Evolutionary conservation across 2,797 vertebrate genomes (phyloP), one percentile per base, ranked within the genome.

Genomic region (Gambelia wislizenii): DNA sequence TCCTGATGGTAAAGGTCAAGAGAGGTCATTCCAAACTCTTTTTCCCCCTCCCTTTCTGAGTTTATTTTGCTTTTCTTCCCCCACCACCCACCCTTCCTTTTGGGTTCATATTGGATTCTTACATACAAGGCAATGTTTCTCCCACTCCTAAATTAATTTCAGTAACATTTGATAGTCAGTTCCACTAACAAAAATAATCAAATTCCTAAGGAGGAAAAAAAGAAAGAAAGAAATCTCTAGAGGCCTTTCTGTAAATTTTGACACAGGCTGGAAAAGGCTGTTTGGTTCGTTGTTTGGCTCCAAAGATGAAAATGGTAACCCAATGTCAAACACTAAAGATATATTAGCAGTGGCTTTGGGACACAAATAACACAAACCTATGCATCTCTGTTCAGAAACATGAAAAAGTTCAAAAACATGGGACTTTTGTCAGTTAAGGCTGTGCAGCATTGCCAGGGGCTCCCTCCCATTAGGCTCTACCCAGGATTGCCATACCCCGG

Each of bases 1-100:
- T 93, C 88, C 94, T 92, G 83, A 94, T 95, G 89, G 67, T 64
- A 91, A 92, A 93, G 92, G 91, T 92, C 86, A 90, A 89, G 78
- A 90, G 30, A 91, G 74, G 88, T 92, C 86, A 87, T 33, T 74
- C 52, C 87, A 6, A 80, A 78, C 61, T 83, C 2, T 49, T 85
- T 95, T 84, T 95, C 18, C 49, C 33, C 44, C 69, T 90, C 33
- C 44, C 69, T 90, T 92, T 89, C 36, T 87, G 90, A 54, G 39
- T 84, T 91, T 91, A 85, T 85, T 87, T 74, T 56, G 25, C 52
- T 12, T 89, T 80, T 88, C 52, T 61, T 92, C 42, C 77, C 74
- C 56, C n/a, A 33, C 30, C 52, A 20, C 25, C 83, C 88, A 0
- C 59, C 87, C 81, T 91, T 84, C 13, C n/a, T 90, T 89, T 93